Evolutionary conservation across 2,888 invertebrate species (phyloP).

Genomic region (Lepetodrilus schrolli): DNA sequence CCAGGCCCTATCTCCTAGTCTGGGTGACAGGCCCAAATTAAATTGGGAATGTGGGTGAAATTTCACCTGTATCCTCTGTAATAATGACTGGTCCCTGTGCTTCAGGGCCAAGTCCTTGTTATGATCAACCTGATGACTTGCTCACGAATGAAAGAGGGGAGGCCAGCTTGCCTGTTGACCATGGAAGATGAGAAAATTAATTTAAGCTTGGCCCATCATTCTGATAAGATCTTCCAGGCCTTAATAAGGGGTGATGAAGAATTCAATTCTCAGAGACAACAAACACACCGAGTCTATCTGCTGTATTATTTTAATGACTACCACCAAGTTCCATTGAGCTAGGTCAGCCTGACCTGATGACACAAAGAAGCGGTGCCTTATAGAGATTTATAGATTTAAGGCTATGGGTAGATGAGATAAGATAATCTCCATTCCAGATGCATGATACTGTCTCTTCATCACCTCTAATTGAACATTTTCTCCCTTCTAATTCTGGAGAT

Average conservation of each 20-base stretch:
- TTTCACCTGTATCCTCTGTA: constrained; percentile 12
- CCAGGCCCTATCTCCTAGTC: constrained; percentile 6
- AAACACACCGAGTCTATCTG: not conserved
- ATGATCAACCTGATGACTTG: not conserved
- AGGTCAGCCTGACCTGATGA: not conserved
- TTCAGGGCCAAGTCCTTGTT: not conserved
- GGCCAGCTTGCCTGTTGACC: not conserved
- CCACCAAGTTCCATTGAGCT: not conserved
- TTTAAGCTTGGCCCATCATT: not conserved
- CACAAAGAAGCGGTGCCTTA: not conserved
- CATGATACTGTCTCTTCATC: not conserved
- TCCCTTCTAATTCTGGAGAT: not conserved
- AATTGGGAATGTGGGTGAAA: constrained; percentile 10
- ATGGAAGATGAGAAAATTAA: not conserved
- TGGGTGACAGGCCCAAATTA: constrained; percentile 15
- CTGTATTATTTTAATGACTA: constrained; percentile 13
- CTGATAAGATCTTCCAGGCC: not conserved
- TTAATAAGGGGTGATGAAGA: not conserved
- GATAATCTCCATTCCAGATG: not conserved
- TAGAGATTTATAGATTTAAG: not conserved
- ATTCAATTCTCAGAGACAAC: not conserved
- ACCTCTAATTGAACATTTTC: constrained; percentile 7
- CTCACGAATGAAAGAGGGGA: not conserved
- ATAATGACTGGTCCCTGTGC: not conserved
- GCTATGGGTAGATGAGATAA: not conserved